Percentiles rank a stretch among this genome's conserved stretches.
Conservation (phyloP, 2,113 vertebrate genomes). For the Alouatta palliata region DNA sequence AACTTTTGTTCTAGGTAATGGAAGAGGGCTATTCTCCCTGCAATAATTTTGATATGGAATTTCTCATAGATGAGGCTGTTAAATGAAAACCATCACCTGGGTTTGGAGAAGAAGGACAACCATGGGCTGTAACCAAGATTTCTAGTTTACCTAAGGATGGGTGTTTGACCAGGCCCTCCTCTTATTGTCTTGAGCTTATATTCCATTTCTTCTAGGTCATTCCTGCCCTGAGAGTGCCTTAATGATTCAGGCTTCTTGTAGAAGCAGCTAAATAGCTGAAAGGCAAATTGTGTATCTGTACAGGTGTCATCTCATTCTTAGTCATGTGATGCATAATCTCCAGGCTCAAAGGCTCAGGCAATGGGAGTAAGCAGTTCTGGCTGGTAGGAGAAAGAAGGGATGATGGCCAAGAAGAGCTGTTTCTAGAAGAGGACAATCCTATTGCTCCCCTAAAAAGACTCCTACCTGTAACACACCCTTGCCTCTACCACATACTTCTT, state of each 20-base stretch:
- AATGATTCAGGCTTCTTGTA: neutral
- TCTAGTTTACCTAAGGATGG: neutral
- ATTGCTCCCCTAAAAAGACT: neutral
- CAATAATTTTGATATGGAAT: constrained; percentile 37
- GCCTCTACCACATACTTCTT: neutral
- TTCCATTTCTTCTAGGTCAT: neutral
- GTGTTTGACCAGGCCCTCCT: neutral
- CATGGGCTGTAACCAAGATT: neutral
- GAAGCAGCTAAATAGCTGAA: neutral
- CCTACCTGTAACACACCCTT: neutral
- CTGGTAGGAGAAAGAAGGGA: neutral
- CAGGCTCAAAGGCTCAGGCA: neutral
- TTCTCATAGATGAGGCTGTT: constrained; percentile 31
- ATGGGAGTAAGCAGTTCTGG: neutral
- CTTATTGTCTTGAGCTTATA: neutral
- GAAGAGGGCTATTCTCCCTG: neutral
- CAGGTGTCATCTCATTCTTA: neutral
- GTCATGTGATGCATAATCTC: neutral
- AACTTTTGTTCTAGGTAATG: constrained; percentile 48
- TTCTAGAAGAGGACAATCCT: neutral
- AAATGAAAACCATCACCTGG: constrained; percentile 34
- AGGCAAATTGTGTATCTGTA: neutral
- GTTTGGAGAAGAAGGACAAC: neutral
- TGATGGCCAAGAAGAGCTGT: neutral
- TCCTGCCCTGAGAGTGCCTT: neutral